Evolutionary conservation across 2,797 vertebrate genomes (phyloP), one percentile per base, ranked within the genome.

Genomic region (Trachops cirrhosus): DNA sequence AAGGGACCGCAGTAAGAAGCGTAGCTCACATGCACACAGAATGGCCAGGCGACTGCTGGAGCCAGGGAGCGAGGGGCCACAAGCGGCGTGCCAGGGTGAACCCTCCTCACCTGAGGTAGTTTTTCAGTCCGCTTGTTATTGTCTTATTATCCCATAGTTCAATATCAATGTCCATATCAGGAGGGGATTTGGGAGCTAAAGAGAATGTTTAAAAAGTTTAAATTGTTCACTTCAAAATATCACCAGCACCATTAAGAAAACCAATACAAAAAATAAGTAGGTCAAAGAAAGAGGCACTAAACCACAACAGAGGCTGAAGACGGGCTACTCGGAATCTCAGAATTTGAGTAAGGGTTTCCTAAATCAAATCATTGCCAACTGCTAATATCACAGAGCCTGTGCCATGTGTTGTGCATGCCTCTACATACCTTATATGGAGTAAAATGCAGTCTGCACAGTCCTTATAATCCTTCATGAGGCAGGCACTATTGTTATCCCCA

Each of bases 91-190:
- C 62, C 32, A 1, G 29, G 24, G 4, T 18, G 70, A 96, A 97
- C 14, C 98, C 34, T 16, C 21, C 94, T 98, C 97, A 99, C 99
- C 99, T 99, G 99, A 99, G 99, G 99, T 99, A 99, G 99, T 99
- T 99, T 98, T 99, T 99, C 95, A 99, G 98, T 86, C 99, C 99
- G 0, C 99, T 99, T 86, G 99, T 99, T 97, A 99, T 99, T 3
- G 99, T 99, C 98, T 99, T 99, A 98, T 99, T 99, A 98, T 99
- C 99, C 99, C 99, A 99, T 59, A 99, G 98, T 94, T 99, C 99
- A 79, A 99, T 98, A 98, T 99, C 99, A 97, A 99, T 98, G 98
- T 99, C 99, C 98, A 99, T 98, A 97, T 99, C 99, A 95, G 99
- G 99, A 89, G 99, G 98, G 32, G 99, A 99, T 97, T 99, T 99